Percentiles rank a stretch among this genome's conserved stretches.
These are phyloP conservation scores for Azemiops feae DNA, from an alignment of 2,113 vertebrate genomes.

Conservation along the genomic window DNA sequence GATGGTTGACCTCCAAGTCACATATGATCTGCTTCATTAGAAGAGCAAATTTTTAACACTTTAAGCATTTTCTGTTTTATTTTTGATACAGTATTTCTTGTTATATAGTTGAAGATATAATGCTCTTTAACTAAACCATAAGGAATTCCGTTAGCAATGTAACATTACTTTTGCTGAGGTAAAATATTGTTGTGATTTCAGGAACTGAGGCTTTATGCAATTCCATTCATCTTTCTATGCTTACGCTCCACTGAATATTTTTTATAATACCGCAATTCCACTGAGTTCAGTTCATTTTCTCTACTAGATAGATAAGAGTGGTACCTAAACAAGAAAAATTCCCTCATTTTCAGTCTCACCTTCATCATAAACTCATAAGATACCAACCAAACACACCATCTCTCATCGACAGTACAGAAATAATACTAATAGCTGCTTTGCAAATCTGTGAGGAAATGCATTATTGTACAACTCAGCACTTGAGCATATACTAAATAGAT, in stretches of 20 bases:
- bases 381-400: not conserved
- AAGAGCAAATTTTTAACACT: conserved; percentile 35
- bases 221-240: not conserved
- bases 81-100: not conserved
- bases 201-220: not conserved
- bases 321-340: too few relatives aligned
- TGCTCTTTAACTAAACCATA: not conserved
- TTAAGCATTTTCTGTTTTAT: not conserved
- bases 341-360: not conserved
- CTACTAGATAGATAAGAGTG: not conserved
- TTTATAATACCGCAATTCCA: not conserved
- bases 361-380: not conserved
- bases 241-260: not conserved
- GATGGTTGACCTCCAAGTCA: conserved; percentile 58
- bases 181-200: not conserved
- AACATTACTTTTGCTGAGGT: not conserved
- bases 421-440: not conserved
- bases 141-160: not conserved
- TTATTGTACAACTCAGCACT: not conserved
- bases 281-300: not conserved
- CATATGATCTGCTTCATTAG: conserved; percentile 51
- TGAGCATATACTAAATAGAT: not conserved
- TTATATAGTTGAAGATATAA: not conserved
- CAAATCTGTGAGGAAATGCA: not conserved
- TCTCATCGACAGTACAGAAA: not conserved